Evolutionary conservation across 1,140 invertebrate species (phyloP), one percentile per base, ranked within the genome.

Genomic region (Orchesella cincta): DNA sequence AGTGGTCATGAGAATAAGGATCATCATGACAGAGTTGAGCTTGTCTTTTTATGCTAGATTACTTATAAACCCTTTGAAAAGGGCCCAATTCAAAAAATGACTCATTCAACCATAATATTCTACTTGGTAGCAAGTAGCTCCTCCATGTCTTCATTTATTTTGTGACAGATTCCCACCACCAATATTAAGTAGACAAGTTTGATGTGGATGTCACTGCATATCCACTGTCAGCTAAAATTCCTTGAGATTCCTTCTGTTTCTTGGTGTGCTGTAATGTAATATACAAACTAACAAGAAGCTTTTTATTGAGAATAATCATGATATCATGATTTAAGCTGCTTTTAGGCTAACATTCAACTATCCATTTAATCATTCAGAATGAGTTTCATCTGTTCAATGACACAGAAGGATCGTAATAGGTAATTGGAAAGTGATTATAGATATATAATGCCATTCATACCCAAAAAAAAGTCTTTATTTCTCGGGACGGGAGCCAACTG

Each of bases 331-430:
- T 57, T 57, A 12, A 12, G 52, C 52, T 46, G 39, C 39, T n/a
- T n/a, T n/a, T n/a, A n/a, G n/a, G n/a, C 39, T n/a, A 57, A 3
- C 3, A 57, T 57, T 3, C 52, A 57, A 57, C 14, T 57, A 57
- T 57, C 52, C 23, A n/a, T 57, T 57, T 57, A 57, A 57, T 57
- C 52, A 57, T 57, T 57, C 52, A 57, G 12, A 57, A 57, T 57
- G 52, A 57, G 52, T 57, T 57, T 57, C 52, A 12, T 57, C 52
- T 5, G 52, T 57, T 57, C 23, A n/a, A 57, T 57, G 52, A n/a
- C 3, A 23, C 8, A 23, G 23, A 23, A 57, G 52, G 52, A n/a
- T 23, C 14, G 23, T 57, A 3, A 23, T 57, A 57, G 52, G 52
- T 57, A 57, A 57, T 57, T 57, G 52, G 23, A 57, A 57, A 57